Conservation (phyloP, 2,797 vertebrate species). For the Lerista edwardsae region DNA sequence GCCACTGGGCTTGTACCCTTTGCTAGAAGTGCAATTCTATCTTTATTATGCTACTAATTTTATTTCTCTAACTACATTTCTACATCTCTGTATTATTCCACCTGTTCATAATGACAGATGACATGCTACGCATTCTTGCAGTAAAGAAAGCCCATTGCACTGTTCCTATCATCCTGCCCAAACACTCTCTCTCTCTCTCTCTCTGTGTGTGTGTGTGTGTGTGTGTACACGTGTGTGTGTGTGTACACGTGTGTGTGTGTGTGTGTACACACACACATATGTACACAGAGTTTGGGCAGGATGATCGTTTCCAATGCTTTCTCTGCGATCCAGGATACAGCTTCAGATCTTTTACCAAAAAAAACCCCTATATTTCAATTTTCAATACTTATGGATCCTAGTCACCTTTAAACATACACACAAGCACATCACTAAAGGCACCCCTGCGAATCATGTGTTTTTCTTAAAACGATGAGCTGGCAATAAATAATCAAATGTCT, state of each 20-base stretch:
- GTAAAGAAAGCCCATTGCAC: neutral
- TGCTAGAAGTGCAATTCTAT: neutral
- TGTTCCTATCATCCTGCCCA: too few species aligned
- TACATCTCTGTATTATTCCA: neutral
- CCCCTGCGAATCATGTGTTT: neutral
- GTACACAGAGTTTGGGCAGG: neutral
- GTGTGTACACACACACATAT: too few species aligned
- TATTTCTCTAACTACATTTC: neutral
- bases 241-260: too few species aligned
- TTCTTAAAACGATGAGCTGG: conserved; percentile 60
- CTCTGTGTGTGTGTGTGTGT: too few species aligned
- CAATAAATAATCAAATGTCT: conserved; percentile 66
- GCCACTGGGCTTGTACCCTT: neutral
- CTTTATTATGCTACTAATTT: neutral
- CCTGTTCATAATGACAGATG: neutral
- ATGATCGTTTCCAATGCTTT: neutral
- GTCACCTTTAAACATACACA: conserved; percentile 36
- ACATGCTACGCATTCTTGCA: neutral
- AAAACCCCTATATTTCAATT: neutral
- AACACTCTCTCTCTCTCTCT: too few species aligned
- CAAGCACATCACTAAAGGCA: neutral
- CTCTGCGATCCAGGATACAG: conserved; percentile 7
- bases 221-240: too few species aligned
- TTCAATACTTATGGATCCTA: neutral
- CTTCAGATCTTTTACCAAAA: neutral